Base-by-base conservation (phyloP, 2,888 invertebrate genomes). In the Eurois occulta region DNA sequence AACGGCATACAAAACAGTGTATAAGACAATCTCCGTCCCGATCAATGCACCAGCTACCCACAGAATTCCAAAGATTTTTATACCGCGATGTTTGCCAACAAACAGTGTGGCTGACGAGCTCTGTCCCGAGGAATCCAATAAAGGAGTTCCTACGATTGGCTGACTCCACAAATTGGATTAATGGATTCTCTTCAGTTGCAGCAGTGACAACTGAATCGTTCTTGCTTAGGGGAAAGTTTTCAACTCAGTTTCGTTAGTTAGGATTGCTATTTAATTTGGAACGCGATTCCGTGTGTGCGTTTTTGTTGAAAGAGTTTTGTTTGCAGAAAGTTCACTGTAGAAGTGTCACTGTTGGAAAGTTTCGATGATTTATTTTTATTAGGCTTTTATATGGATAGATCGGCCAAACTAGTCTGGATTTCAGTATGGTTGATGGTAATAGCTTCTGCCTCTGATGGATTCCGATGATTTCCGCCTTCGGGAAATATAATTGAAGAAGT, bases 141-240 rank as follows among this genome's bases (percentile, higher is more conserved):
- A 87, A 87, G 85, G 86, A 84, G 87, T 87, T 87, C 55, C 62
- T 71, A 78, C 88, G 88, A 87, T 89, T 88, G 87, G 90, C 92
- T 92, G 92, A 90, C 90, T 89, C 87, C 86, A 88, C 90, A 92
- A 92, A 93, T 93, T 91, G 91, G 90, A 92, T 93, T 92, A 92
- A 92, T 92, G 92, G 91, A 91, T 92, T 91, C 90, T 87, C 87
- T 86, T 87, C 87, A 87, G 86, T 84, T 87, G 78, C 85, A 88
- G 85, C 90, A 83, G 74, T 82, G 80, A 82, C 80, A 85, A 88
- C 85, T 88, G 81, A 84, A 83, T 90, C 84, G 81, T 83, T 83
- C 81, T 82, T 87, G 81, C 82, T 86, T 76, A 76, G 74, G 58
- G 67, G 66, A 86, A 88, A 87, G 85, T 87, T 87, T 87, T 84